These are phyloP conservation scores for Himalopsyche tibetana DNA, from an alignment of 2,888 invertebrate genomes.

Conservation along the genomic window DNA sequence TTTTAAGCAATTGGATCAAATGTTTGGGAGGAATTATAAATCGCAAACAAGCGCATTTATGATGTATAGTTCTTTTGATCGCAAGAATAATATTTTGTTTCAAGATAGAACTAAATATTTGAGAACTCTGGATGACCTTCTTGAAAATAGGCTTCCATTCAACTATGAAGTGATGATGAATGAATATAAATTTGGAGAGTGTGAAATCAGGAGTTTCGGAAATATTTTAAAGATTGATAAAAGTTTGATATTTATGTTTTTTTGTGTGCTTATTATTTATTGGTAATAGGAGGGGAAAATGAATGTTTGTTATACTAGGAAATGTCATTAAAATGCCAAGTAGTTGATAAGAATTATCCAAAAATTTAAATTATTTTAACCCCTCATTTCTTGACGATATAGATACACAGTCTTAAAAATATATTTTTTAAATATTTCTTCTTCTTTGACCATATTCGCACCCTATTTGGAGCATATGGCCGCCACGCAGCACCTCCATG, in stretches of 20 bases:
- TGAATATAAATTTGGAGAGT: constrained; percentile 52
- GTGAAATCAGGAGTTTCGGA: constrained; percentile 45
- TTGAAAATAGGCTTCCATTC: constrained; percentile 70
- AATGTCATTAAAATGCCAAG: neutral
- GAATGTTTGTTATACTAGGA: neutral
- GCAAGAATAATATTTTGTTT: constrained; percentile 81
- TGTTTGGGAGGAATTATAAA: constrained; percentile 81
- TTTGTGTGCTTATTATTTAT: neutral
- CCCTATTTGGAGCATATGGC: no score
- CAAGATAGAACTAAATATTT: constrained; percentile 76
- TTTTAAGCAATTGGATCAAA: constrained; percentile 81
- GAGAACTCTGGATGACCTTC: constrained; percentile 69
- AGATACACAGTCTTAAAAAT: no score
- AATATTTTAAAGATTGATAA: neutral
- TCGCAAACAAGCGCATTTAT: constrained; percentile 80
- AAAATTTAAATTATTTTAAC: no score
- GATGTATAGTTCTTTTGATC: constrained; percentile 83
- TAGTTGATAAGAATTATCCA: neutral
- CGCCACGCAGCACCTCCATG: no score
- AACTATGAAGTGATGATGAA: constrained; percentile 71
- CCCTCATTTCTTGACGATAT: no score
- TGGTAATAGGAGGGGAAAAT: neutral
- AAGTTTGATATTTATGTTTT: neutral
- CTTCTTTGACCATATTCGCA: no score
- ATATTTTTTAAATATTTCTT: no score